These are phyloP conservation scores for Strigamia maritima DNA, from an alignment of 2,888 invertebrate species.

Conservation along the genomic window DNA sequence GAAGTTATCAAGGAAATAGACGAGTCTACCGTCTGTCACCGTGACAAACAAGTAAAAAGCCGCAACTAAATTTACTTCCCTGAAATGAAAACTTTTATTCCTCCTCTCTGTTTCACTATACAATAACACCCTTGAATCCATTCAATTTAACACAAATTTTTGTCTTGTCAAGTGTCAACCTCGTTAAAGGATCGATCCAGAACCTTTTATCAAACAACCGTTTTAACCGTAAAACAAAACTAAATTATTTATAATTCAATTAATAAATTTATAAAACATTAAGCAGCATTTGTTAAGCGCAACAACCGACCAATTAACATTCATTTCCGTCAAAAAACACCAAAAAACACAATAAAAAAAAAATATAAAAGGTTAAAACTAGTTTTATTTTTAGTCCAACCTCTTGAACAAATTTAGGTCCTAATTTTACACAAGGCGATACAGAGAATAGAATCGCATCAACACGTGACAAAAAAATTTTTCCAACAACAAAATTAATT, in stretches of 20 bases:
- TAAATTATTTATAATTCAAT: too few relatives aligned
- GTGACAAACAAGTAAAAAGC: conserved; percentile 15
- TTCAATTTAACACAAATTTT: background rate
- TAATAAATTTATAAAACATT: too few relatives aligned
- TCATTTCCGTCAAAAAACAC: background rate
- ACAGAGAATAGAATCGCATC: background rate
- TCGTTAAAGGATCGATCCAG: background rate
- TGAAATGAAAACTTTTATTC: background rate
- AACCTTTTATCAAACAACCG: background rate
- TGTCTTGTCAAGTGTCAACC: background rate
- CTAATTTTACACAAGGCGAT: background rate
- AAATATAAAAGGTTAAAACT: background rate
- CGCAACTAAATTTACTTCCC: background rate
- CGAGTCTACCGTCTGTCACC: background rate
- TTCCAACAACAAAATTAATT: background rate
- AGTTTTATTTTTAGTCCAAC: background rate
- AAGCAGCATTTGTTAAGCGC: background rate
- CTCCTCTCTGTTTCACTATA: background rate
- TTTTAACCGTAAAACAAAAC: background rate
- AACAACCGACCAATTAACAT: background rate
- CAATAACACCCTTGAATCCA: background rate
- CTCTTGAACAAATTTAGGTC: background rate
- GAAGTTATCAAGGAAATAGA: background rate
- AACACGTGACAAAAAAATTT: background rate
- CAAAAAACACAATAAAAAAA: background rate